Evolutionary conservation across 2,888 invertebrate species (phyloP).

Genomic region (Muschampia plurimacula): DNA sequence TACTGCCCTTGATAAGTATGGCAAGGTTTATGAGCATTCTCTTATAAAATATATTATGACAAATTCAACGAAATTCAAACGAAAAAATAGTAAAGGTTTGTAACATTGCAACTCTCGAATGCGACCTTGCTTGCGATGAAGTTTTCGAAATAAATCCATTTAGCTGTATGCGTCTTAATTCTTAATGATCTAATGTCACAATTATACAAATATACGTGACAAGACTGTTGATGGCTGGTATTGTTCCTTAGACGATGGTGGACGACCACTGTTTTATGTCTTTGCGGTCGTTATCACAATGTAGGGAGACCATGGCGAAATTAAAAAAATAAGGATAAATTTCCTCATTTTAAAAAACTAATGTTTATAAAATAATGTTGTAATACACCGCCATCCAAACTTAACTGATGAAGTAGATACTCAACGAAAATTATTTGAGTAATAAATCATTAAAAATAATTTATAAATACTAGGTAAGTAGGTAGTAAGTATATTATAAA

Average conservation of each 20-base stretch:
- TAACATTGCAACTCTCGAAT: slow-evolving; percentile 40
- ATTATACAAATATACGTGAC: slow-evolving; percentile 73
- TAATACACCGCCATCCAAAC: no score
- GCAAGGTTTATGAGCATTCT: slow-evolving; percentile 15
- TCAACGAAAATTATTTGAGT: no score
- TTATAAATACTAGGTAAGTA: no score
- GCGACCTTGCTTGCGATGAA: slow-evolving; percentile 44
- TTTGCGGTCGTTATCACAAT: not conserved
- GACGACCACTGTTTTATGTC: not conserved
- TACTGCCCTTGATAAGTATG: slow-evolving; percentile 24
- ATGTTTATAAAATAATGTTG: not conserved
- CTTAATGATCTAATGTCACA: slow-evolving; percentile 59
- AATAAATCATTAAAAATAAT: no score
- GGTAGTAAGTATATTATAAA: no score
- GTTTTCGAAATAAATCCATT: slow-evolving; percentile 57
- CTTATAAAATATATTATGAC: not conserved
- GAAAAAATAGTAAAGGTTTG: slow-evolving; percentile 7
- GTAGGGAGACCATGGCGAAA: not conserved
- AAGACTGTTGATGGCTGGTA: slow-evolving; percentile 55
- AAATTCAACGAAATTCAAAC: slow-evolving; percentile 14
- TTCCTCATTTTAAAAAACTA: not conserved
- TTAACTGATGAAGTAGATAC: no score
- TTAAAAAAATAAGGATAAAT: no score
- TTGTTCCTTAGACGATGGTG: slow-evolving; percentile 54
- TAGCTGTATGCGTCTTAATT: slow-evolving; percentile 52